Evolutionary conservation across 2,888 invertebrate genomes (phyloP), one percentile per base, ranked within the genome.

Genomic region (Spilosoma lubricipeda): DNA sequence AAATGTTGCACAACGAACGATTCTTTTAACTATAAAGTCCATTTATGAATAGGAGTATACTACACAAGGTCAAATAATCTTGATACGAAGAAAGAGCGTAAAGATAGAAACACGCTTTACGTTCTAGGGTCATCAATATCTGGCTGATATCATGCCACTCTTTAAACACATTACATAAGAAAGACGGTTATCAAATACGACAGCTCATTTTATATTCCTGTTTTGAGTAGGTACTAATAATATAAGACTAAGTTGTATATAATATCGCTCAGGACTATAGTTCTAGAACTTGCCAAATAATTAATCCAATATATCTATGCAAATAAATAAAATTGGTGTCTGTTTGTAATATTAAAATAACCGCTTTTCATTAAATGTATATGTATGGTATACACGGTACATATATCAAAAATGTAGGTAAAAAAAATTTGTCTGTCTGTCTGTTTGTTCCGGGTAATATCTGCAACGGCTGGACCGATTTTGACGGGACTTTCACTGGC

Each of bases 51-150:
- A 66, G 23, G 66, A 42, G 42, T 66, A 64, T 5, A 64, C n/a
- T 5, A 64, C n/a, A 13, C 64, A 30, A 45, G 36, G 23, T 27
- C 30, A 33, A n/a, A 30, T 45, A 33, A 3, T 48, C 56, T 13
- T 27, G 59, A 73, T 66, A 56, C 42, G 48, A 48, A 65, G 27
- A 75, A 76, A 75, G 68, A 71, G 64, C 30, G 72, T 39, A 66
- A 72, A 70, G 36, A 70, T 52, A 70, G 65, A 73, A 75, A 75
- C 66, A 65, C 70, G 33, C 39, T 70, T 69, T 63, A 66, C n/a
- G 39, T 70, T 67, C 68, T 73, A 71, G 74, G 78, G 80, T 78
- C 82, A 77, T 33, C 67, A 68, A 33, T 82, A 82, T 78, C 80
- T 72, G 33, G 27, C 56, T 67, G 68, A 76, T 78, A 82, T 82